phyloP scores from a whole-genome alignment of 2,797 vertebrate genomes.

The Arctocebus calabarensis region DNA sequence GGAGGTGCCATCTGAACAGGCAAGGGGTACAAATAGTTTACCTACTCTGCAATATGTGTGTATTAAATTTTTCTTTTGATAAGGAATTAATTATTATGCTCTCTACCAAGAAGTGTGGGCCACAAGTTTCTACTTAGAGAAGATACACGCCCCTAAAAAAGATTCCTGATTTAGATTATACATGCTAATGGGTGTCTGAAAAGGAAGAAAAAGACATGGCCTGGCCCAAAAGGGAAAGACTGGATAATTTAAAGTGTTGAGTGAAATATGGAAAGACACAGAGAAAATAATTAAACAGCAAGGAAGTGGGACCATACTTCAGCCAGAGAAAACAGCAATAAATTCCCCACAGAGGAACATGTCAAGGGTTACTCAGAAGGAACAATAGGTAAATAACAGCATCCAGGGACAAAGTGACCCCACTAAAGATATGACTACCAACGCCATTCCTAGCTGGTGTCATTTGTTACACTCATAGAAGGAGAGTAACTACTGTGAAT shows the following conservation, averaged over 20 bases:
- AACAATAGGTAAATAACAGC: background rate
- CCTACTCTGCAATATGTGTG: background rate
- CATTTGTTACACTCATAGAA: background rate
- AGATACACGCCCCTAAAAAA: background rate
- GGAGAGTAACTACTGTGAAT: background rate
- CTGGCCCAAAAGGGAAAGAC: background rate
- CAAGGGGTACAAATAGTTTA: background rate
- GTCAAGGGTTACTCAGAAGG: background rate
- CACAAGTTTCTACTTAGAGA: background rate
- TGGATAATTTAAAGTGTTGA: background rate
- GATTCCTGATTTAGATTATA: background rate
- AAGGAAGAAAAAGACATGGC: background rate
- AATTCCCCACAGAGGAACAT: background rate
- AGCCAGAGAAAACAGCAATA: background rate
- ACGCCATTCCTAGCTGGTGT: background rate
- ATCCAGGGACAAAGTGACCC: background rate
- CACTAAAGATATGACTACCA: background rate
- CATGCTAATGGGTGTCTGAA: background rate
- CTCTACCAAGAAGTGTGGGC: background rate
- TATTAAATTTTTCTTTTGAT: slow-evolving; percentile 51
- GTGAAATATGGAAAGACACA: background rate
- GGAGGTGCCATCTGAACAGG: background rate
- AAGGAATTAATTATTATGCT: background rate
- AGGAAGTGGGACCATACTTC: background rate
- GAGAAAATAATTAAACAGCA: slow-evolving; percentile 3